Base-by-base conservation (phyloP, 92 coral and sea anemone genomes). In the Blastomussa wellsi region DNA sequence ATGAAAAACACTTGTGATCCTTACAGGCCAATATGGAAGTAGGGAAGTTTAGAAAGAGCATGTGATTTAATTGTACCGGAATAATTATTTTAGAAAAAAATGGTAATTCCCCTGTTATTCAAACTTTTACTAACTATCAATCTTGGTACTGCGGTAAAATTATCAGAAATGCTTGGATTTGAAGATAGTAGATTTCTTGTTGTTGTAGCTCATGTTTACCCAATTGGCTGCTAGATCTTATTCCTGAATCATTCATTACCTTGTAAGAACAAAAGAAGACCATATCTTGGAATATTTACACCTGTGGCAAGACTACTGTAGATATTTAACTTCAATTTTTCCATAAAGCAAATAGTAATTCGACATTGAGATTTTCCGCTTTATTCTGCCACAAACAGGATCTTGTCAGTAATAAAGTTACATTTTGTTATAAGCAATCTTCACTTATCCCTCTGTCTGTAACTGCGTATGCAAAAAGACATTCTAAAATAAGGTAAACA, bases 231-330 rank as follows among this genome's bases (percentile, higher is more conserved):
- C 51, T 36, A 52, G 44, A 52, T 51, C 41, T 31, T 60, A 51
- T 76, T 78, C 70, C 52, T 78, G 52, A 53, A 35, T 31, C 67
- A 77, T 49, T 76, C 17, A 19, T 76, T 76, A 52, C 22, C 9
- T 37, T 44, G 1, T 41, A 14, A 28, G 32, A 44, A 44, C 32
- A 17, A 14, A 42, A 47, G 52, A 29, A 74, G 79, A 47, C 47
- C 60, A 28, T 39, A 72, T 74, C 57, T 74, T 20, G 13, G 57
- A 13, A 26, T 49, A 32, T 76, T 49, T 77, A 11, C 48, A 52
- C 67, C 44, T 52, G 65, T 24, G 36, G 68, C 81, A 31, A 77
- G 33, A 24, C 68, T 26, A n/a, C n/a, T n/a, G n/a, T n/a, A 9
- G 35, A 51, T 1, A 51, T 28, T 62, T 8, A 22, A 57, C 1